phyloP scores from a whole-genome alignment of 2,113 vertebrate genomes.

The Opisthocomus hoazin region DNA sequence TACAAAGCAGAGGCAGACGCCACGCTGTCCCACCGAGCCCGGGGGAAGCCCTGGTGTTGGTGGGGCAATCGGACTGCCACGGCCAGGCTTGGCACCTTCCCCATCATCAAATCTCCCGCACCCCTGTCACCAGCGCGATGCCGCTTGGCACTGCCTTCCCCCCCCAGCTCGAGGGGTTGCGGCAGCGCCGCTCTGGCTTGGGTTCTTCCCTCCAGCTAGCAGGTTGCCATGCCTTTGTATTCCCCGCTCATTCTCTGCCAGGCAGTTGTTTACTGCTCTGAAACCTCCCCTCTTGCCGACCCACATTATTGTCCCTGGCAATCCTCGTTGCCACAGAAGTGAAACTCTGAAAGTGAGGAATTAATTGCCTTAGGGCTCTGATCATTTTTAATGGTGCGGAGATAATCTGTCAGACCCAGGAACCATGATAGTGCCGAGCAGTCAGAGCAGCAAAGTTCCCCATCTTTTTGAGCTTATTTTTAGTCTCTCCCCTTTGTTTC shows the following conservation, averaged over 20 bases:
- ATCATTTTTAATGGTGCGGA: not conserved
- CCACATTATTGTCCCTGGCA: not conserved
- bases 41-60: not conserved
- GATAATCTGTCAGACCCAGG: not conserved
- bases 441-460: not conserved
- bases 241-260: fast-evolving
- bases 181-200: not conserved
- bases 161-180: fast-evolving
- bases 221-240: not conserved
- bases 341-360: conserved; percentile 5
- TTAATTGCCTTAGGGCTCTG: not conserved
- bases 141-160: not conserved
- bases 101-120: not conserved
- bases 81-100: not conserved
- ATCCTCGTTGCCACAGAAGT: not conserved
- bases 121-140: not conserved
- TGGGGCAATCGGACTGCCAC: not conserved
- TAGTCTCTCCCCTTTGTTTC: not conserved
- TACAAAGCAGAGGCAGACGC: not conserved
- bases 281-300: not conserved
- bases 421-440: not conserved
- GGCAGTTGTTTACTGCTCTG: fast-evolving
- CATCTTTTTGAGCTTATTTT: not conserved
- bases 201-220: not conserved
- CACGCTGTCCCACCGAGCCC: not conserved